Percentiles rank a stretch among this genome's conserved stretches.
Evolutionary conservation across 1,140 invertebrate species (phyloP).

Genomic region (Heterodera carotae): DNA sequence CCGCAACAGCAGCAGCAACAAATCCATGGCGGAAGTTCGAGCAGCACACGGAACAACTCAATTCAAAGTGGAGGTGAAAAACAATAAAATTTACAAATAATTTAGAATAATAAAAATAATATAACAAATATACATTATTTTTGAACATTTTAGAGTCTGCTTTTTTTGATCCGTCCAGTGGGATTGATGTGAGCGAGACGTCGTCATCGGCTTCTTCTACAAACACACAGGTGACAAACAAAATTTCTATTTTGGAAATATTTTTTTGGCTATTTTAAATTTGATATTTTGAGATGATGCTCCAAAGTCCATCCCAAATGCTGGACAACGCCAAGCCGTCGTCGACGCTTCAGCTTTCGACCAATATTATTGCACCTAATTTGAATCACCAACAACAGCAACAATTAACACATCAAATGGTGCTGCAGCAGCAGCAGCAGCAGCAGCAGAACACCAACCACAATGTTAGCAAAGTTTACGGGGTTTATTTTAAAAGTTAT

Average conservation of each 20-base stretch:
- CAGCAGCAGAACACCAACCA: too few species aligned
- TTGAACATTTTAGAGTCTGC: slow-evolving; percentile 19
- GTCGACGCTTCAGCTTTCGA: not conserved
- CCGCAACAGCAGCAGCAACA: slow-evolving; percentile 21
- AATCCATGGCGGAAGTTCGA: not conserved
- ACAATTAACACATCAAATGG: slow-evolving; percentile 22
- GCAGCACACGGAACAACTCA: slow-evolving; percentile 33
- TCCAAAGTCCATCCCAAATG: slow-evolving; percentile 25
- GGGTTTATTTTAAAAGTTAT: too few species aligned
- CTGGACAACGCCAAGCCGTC: slow-evolving; percentile 12
- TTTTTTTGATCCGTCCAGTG: slow-evolving; percentile 40
- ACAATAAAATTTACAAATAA: not conserved
- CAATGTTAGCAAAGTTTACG: slow-evolving; percentile 18
- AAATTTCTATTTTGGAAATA: not conserved
- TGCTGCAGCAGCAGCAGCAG: slow-evolving; percentile 5
- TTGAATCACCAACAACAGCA: slow-evolving; percentile 35
- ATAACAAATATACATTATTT: slow-evolving; percentile 1
- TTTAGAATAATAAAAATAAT: too few species aligned
- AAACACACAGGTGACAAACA: slow-evolving; percentile 42
- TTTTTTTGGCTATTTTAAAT: slow-evolving; percentile 2
- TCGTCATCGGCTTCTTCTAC: slow-evolving; percentile 50
- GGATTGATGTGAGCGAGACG: slow-evolving; percentile 51
- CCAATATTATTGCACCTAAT: not conserved
- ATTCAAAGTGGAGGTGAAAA: slow-evolving; percentile 21
- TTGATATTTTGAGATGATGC: slow-evolving; percentile 19